Percentiles rank a stretch among this genome's conserved stretches.
Evolutionary conservation across 2,888 invertebrate species (phyloP).

Genomic region (Agrilus cyanescens): DNA sequence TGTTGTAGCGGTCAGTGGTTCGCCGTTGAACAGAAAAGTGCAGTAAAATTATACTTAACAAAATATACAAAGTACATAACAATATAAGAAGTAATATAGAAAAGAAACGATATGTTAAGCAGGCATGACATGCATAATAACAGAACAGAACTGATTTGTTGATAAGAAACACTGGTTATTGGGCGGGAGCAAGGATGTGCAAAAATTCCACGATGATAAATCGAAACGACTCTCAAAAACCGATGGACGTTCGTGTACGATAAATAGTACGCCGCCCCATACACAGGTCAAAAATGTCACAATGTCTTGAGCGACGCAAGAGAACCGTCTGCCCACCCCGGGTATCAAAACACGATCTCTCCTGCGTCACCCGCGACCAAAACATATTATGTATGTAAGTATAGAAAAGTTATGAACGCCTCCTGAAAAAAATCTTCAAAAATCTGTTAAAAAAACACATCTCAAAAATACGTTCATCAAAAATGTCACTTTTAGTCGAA

Average conservation of each 20-base stretch:
- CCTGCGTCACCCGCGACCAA: conserved; percentile 36
- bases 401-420: conserved; percentile 14
- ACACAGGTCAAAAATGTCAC: conserved; percentile 82
- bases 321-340: conserved; percentile 33
- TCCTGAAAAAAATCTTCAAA: conserved; percentile 26
- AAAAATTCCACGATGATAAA: conserved; percentile 43
- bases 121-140: conserved; percentile 58
- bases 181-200: conserved; percentile 59
- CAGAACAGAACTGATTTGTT: conserved; percentile 5
- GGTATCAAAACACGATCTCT: conserved; percentile 35
- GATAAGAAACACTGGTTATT: conserved; percentile 30
- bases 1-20: conserved; percentile 43
- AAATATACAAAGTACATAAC: conserved; percentile 45
- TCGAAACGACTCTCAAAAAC: conserved; percentile 63
- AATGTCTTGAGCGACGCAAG: conserved; percentile 43
- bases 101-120: conserved; percentile 50
- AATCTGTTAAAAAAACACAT: conserved; percentile 26
- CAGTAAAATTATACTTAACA: conserved; percentile 52
- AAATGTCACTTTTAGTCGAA: conserved; percentile 15
- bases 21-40: conserved; percentile 53
- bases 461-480: conserved; percentile 25
- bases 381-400: conserved; percentile 27
- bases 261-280: conserved; percentile 67
- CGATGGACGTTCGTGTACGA: conserved; percentile 41
- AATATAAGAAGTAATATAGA: conserved; percentile 24